Conservation (phyloP, 2,888 invertebrate species). For the Amphipoea oculea region DNA sequence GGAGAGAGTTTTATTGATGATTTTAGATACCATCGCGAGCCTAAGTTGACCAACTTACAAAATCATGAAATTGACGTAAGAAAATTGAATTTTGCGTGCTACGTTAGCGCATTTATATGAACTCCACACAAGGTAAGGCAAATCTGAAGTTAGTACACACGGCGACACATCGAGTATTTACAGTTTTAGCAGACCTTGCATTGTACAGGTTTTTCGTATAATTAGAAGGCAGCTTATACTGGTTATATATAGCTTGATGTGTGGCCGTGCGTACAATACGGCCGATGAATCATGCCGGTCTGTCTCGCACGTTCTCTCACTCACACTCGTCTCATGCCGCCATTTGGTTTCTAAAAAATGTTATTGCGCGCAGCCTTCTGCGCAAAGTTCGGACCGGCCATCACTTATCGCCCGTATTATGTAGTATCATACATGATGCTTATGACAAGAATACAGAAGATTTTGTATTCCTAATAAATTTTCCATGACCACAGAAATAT, state of each 20-base stretch:
- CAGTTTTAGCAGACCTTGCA: too few relatives aligned
- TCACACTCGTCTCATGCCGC: neutral
- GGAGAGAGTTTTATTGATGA: neutral
- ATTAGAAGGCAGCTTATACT: too few relatives aligned
- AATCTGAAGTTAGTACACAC: neutral
- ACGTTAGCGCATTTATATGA: neutral
- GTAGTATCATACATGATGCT: neutral
- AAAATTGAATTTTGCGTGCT: neutral
- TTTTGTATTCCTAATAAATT: conserved; percentile 27
- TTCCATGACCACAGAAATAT: conserved; percentile 28
- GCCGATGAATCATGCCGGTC: neutral
- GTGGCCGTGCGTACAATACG: neutral
- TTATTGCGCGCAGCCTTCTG: neutral
- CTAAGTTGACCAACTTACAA: neutral
- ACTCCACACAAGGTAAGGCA: neutral
- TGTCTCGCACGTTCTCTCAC: neutral
- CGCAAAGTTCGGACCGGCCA: neutral
- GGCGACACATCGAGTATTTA: too few relatives aligned
- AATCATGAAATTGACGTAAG: neutral
- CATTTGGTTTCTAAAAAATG: neutral
- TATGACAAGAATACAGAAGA: neutral
- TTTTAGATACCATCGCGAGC: neutral
- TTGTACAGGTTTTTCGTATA: too few relatives aligned
- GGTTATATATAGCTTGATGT: neutral
- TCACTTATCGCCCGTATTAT: neutral